Base-by-base conservation (phyloP, 1,140 invertebrate genomes). In the Macrocentrus cingulum region DNA sequence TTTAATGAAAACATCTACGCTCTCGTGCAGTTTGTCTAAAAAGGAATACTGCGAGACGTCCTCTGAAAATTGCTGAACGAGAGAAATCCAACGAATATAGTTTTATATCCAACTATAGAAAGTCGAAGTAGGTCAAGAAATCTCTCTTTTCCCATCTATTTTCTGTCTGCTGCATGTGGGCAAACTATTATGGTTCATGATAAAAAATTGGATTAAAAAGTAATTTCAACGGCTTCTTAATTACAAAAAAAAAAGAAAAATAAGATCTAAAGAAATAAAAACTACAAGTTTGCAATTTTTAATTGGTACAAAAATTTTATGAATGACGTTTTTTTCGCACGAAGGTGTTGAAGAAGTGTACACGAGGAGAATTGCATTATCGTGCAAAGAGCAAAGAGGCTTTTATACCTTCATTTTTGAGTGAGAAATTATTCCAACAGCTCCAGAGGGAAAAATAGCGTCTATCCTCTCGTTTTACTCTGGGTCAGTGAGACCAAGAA, bases 371-470 rank as follows among this genome's bases (percentile, higher is more conserved):
- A 56, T 48, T 22, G 23, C 32, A 56, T 56, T 56, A 54, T 54
- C 23, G 20, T 16, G 15, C 18, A 16, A 13, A 37, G 32, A 37
- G 15, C 25, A 25, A 11, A 20, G 19, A 32, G 25, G 44, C 44
- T 48, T 56, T 56, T 56, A 37, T 49, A 39, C 54, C 34, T n/a
- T 5, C 16, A 49, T 56, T 56, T 56, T 34, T 22, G 18, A 15
- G 22, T 36, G 49, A 56, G 20, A 56, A 56, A 56, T 56, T 56
- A 56, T 56, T 48, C 44, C 13, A 56, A 56, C 44, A 45, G 49
- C 45, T 56, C 54, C 20, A 48, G 29, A 18, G 54, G 19, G 54
- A 56, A 29, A 34, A 34, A 46, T 32, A 29, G 16, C n/a, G 9
- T 49, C 22, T 23, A 9, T 25, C 13, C 25, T 29, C 25, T 29